Base-by-base conservation (phyloP, 2,797 vertebrate species). In the Helostoma temminkii region DNA sequence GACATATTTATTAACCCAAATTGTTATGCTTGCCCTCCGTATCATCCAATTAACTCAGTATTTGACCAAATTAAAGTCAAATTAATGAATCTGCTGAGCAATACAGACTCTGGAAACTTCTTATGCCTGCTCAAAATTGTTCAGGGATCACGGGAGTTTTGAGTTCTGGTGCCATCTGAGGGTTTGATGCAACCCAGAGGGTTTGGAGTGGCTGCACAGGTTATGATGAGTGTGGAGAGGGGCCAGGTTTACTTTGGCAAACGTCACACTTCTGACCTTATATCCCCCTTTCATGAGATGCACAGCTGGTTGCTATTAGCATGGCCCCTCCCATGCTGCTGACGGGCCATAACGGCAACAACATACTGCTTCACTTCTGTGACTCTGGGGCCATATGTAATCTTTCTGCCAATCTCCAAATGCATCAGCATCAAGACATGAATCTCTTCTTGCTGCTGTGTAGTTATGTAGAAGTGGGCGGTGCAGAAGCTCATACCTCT, bases 221-320 rank as follows among this genome's bases (percentile, higher is more conserved):
- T 80, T 82, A 62, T 79, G 85, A 88, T 83, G 85, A 81, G 77
- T 57, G 74, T 84, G 86, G 89, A 84, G 56, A 66, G 36, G 19
- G 45, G 84, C 83, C 90, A 93, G 79, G 87, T 92, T 92, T 90
- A 88, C 77, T 93, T 91, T 89, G 89, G 91, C 86, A 78, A 71
- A 83, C 46, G 60, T 87, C 74, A 79, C 78, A 83, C 71, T 65
- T 78, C 75, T 85, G 89, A 89, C 90, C 87, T 86, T 84, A 84
- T 60, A 83, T 85, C 77, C 77, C 85, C 82, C 66, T 81, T 65
- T 77, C 67, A 81, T 60, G 68, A 78, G 71, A 84, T 74, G 78
- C 67, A 74, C 90, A 90, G 90, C 91, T 91, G 87, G 74, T 74
- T 85, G 82, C 82, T 77, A 88, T 92, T 91, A 93, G 73, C 71